A percentile compares a stretch with the other conserved stretches of the same genome.
Conservation (phyloP, 1,140 invertebrate species). For the Schmidtea mediterranea region DNA sequence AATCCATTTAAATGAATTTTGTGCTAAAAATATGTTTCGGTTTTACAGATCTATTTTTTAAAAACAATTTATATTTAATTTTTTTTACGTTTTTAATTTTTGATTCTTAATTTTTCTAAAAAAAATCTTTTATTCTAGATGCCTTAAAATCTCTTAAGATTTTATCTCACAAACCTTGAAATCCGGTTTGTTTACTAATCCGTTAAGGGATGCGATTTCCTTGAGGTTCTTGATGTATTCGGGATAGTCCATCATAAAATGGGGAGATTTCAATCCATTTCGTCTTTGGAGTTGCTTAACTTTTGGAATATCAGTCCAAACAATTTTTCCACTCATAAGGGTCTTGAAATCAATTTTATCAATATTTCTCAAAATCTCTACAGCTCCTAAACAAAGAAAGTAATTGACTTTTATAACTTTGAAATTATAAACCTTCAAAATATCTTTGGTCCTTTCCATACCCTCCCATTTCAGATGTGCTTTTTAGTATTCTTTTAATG, state of each 20-base stretch:
- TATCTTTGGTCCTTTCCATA: too few species aligned
- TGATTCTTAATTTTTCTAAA: too few species aligned
- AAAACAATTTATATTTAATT: too few species aligned
- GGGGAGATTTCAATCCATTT: not conserved
- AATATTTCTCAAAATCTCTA: conserved; percentile 20
- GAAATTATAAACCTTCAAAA: conserved; percentile 27
- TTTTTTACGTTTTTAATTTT: too few species aligned
- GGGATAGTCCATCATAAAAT: not conserved
- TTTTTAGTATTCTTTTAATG: conserved; percentile 20
- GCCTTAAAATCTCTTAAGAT: too few species aligned
- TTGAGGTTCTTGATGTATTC: not conserved
- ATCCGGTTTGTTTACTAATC: too few species aligned
- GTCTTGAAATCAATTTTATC: conserved; percentile 21
- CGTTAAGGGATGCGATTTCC: not conserved
- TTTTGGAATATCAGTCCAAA: conserved; percentile 17
- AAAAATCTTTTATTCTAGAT: too few species aligned
- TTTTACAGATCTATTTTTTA: too few species aligned
- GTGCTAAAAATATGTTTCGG: too few species aligned
- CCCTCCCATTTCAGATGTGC: conserved; percentile 18
- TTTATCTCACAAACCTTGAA: too few species aligned
- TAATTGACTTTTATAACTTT: too few species aligned
- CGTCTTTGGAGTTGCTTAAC: conserved; percentile 7
- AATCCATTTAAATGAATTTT: too few species aligned
- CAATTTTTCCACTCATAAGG: conserved; percentile 22
- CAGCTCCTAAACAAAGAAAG: conserved; percentile 15